Conservation (phyloP, 2,113 vertebrate genomes). For the Terrapene triunguis region DNA sequence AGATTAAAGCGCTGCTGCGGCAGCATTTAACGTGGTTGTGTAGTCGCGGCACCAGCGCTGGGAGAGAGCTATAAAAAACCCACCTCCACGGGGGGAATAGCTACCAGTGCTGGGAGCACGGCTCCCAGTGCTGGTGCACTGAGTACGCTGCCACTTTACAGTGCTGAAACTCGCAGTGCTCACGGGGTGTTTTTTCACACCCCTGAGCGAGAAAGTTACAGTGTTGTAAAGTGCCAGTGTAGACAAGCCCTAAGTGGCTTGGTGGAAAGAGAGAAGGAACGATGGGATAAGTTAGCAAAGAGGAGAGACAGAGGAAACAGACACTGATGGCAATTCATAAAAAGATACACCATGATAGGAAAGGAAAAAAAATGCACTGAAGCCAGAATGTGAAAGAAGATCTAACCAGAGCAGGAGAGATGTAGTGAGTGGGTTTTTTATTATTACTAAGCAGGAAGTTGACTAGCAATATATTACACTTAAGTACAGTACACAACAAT, state of each 20-base stretch:
- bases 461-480: not conserved
- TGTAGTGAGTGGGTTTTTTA: not conserved
- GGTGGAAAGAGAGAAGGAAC: not conserved
- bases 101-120: too few relatives aligned
- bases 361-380: not conserved
- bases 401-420: not conserved
- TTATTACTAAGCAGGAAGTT: not conserved
- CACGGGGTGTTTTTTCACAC: too few relatives aligned
- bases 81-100: too few relatives aligned
- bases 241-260: slow-evolving; percentile 20
- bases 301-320: slow-evolving; percentile 24
- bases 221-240: not conserved
- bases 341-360: not conserved
- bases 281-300: slow-evolving; percentile 34
- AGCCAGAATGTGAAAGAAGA: not conserved
- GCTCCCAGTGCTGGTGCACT: too few relatives aligned
- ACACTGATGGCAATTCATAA: slow-evolving; percentile 23
- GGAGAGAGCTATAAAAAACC: too few relatives aligned
- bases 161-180: too few relatives aligned
- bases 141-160: too few relatives aligned
- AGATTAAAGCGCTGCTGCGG: not conserved
- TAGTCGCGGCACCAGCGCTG: too few relatives aligned
- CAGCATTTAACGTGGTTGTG: not conserved
- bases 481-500: not conserved
- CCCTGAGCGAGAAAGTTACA: too few relatives aligned